These are phyloP conservation scores for Lepus europaeus DNA, from an alignment of 2,113 vertebrate genomes.

Conservation along the genomic window DNA sequence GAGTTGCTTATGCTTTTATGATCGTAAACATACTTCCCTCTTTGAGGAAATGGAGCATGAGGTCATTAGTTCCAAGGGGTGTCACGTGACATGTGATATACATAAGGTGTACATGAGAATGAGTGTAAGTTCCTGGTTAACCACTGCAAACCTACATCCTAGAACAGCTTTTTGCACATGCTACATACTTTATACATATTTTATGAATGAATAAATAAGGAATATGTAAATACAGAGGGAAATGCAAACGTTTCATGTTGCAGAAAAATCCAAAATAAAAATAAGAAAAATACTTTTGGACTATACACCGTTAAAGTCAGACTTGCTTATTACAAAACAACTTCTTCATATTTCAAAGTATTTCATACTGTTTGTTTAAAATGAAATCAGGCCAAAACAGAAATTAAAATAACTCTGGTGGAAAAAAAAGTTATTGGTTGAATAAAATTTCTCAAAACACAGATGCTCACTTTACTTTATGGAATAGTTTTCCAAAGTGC, in stretches of 20 bases:
- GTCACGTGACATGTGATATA: neutral
- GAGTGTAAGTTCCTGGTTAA: neutral
- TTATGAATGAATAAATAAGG: neutral
- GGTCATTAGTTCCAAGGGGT: neutral
- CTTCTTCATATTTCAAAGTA: neutral
- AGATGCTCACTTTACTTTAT: slow-evolving; percentile 49
- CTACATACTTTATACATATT: neutral
- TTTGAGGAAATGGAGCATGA: neutral
- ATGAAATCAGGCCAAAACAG: neutral
- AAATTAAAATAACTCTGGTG: neutral
- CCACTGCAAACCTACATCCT: neutral
- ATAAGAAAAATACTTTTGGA: neutral
- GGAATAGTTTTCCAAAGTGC: slow-evolving; percentile 1
- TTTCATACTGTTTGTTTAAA: slow-evolving; percentile 30
- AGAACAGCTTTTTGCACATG: neutral
- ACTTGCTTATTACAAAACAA: neutral
- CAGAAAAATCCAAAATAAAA: neutral
- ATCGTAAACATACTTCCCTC: neutral
- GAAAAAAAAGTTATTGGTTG: neutral
- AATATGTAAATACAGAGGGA: neutral
- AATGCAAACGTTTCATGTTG: neutral
- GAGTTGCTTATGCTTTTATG: neutral
- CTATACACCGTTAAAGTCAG: neutral
- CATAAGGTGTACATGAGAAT: neutral
- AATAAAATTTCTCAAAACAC: slow-evolving; percentile 27